A percentile compares a stretch with the other conserved stretches of the same genome.
Conservation (phyloP, 2,113 vertebrate species). For the Rousettus leschenaultii region DNA sequence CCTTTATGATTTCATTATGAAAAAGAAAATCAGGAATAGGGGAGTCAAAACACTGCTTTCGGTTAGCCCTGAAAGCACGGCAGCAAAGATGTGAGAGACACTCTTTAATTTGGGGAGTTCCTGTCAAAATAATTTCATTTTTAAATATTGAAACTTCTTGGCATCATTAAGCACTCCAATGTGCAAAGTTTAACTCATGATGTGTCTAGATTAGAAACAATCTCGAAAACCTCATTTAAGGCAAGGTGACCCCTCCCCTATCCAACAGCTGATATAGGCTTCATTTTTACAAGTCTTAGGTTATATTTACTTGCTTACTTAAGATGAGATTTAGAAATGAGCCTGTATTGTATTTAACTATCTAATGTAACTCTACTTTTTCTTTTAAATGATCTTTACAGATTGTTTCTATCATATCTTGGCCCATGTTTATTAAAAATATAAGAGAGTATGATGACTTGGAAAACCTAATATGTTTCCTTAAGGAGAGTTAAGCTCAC, state of each 20-base stretch:
- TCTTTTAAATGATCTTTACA: neutral
- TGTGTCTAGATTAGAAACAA: neutral
- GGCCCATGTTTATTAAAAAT: neutral
- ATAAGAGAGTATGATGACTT: neutral
- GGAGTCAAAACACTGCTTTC: neutral
- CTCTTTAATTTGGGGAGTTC: neutral
- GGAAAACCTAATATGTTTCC: neutral
- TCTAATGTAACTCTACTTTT: neutral
- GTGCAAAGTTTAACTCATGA: neutral
- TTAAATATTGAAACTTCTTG: neutral
- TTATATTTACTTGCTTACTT: neutral
- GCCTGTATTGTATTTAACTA: neutral
- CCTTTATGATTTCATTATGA: neutral
- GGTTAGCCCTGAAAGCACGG: neutral
- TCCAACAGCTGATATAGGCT: neutral
- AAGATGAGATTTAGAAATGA: neutral
- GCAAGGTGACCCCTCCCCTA: neutral
- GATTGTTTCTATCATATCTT: neutral
- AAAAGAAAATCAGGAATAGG: neutral
- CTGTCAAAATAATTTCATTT: neutral
- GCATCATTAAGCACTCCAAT: neutral
- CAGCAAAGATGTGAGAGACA: neutral
- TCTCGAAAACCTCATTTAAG: neutral
- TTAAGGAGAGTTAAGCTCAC: neutral
- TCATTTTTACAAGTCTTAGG: neutral